A percentile compares a stretch with the other conserved stretches of the same genome.
Evolutionary conservation across 2,113 vertebrate species (phyloP).

Genomic region (Myiagra hebetior): DNA sequence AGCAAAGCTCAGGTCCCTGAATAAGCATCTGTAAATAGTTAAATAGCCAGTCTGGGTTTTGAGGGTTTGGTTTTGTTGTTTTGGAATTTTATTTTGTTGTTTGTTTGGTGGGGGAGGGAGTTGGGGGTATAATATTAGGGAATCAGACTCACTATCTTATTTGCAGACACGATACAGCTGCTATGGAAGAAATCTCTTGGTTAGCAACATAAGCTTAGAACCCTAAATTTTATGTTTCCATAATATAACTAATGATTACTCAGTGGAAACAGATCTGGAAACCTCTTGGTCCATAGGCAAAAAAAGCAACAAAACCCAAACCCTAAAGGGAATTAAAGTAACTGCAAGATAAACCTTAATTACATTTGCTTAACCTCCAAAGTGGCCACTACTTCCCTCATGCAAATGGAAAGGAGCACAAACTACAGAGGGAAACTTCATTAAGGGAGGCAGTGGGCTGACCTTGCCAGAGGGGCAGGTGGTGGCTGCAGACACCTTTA

Average conservation of each 20-base stretch:
- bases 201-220: background rate
- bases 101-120: fast-evolving
- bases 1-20: background rate
- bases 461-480: background rate
- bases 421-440: background rate
- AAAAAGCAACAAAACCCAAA: background rate
- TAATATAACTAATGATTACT: background rate
- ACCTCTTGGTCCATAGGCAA: background rate
- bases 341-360: background rate
- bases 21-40: background rate
- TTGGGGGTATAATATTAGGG: background rate
- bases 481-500: background rate
- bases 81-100: background rate
- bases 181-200: background rate
- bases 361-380: background rate
- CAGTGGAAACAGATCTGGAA: background rate
- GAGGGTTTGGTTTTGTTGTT: background rate
- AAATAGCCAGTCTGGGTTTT: background rate
- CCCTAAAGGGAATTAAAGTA: background rate
- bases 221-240: background rate
- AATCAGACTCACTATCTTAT: background rate
- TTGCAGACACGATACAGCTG: background rate
- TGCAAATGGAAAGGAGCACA: background rate
- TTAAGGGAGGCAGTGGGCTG: background rate
- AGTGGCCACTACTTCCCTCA: background rate